phyloP scores from a whole-genome alignment of 2,113 vertebrate genomes.

The Hassar affinis region DNA sequence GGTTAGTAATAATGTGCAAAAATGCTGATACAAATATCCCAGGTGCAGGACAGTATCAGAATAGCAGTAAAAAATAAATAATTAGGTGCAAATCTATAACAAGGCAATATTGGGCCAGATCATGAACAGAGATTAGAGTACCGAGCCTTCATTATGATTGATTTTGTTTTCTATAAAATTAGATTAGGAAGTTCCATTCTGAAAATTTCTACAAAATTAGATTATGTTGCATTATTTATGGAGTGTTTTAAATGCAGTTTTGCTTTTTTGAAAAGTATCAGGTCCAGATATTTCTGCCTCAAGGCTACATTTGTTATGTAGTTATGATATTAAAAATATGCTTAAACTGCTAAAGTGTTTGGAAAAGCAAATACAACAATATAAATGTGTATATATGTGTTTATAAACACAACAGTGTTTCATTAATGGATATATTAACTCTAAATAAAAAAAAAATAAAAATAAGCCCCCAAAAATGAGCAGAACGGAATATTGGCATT shows the following conservation, averaged over 20 bases:
- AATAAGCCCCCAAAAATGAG: background rate
- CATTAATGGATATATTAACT: background rate
- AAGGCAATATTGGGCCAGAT: background rate
- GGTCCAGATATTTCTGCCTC: background rate
- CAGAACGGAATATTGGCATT: background rate
- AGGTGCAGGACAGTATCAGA: background rate
- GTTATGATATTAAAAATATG: slow-evolving; percentile 11
- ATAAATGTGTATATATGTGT: background rate
- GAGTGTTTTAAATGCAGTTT: background rate
- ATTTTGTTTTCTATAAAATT: background rate
- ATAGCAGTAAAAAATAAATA: background rate
- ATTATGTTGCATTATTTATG: slow-evolving; percentile 8
- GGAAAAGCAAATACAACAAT: background rate
- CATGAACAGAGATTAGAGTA: background rate
- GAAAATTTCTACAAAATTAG: background rate
- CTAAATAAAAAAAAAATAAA: background rate
- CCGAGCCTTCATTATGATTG: background rate
- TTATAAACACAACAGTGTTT: background rate
- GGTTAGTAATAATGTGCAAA: background rate
- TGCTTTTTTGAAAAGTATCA: background rate
- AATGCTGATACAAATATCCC: background rate
- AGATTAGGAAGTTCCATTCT: background rate
- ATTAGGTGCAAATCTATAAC: background rate
- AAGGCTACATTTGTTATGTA: background rate
- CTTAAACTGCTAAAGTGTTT: background rate